These are phyloP conservation scores for Heteronetta atricapilla DNA, from an alignment of 2,113 vertebrate genomes.

Conservation along the genomic window DNA sequence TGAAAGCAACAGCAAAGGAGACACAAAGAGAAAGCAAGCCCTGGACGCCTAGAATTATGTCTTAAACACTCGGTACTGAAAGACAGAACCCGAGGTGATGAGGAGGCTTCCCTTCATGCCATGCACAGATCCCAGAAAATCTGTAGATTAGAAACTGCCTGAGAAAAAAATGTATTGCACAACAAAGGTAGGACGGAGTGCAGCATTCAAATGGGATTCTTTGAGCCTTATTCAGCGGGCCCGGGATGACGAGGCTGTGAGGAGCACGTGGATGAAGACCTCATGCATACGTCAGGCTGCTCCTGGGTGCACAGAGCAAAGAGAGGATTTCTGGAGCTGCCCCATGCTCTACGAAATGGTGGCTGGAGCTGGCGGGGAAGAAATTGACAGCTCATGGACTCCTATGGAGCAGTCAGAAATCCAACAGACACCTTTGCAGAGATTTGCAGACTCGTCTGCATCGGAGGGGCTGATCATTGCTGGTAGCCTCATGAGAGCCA, in stretches of 20 bases:
- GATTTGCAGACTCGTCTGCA: rapidly evolving
- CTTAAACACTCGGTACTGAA: constrained; percentile 58
- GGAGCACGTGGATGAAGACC: not conserved
- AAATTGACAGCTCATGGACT: not conserved
- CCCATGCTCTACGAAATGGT: not conserved
- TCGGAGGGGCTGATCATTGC: rapidly evolving
- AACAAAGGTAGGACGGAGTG: constrained; percentile 30
- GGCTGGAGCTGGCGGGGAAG: not conserved
- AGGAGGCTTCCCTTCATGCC: constrained; percentile 45
- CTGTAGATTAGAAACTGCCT: constrained; percentile 64
- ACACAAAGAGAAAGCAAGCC: constrained; percentile 69
- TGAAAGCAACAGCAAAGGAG: constrained; percentile 65
- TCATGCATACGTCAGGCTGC: not conserved
- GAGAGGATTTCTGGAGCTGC: not conserved
- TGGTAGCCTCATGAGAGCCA: not conserved
- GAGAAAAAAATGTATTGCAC: constrained; percentile 44
- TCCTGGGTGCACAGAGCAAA: rapidly evolving
- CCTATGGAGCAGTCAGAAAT: not conserved
- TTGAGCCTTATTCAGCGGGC: not conserved
- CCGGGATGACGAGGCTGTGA: rapidly evolving
- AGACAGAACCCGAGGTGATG: constrained; percentile 67
- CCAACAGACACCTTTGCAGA: not conserved
- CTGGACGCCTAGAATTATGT: constrained; percentile 59
- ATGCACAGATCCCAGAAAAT: constrained; percentile 63
- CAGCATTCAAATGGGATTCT: not conserved